Evolutionary conservation across 2,797 vertebrate species (phyloP), one percentile per base, ranked within the genome.

Genomic region (Tenualosa ilisha): DNA sequence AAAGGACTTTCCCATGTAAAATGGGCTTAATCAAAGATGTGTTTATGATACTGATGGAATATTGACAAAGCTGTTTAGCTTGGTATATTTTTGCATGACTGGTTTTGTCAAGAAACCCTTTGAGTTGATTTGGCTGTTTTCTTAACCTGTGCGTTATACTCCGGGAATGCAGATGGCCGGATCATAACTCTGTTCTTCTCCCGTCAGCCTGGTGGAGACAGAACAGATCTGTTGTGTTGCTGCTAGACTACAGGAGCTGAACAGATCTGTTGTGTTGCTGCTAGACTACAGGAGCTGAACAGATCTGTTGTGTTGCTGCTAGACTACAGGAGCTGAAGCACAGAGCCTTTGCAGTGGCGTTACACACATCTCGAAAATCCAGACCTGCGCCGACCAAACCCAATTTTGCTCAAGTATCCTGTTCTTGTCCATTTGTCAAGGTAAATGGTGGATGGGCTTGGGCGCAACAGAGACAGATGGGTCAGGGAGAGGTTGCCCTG

Each of bases 381-480:
- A 92, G 93, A 91, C 91, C 89, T 88, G 88, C 87, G 90, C 89
- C 86, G 86, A 90, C 92, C 91, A 90, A 89, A 87, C 82, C 82
- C 87, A 88, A 89, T 90, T 88, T 89, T 92, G 87, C 92, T 92
- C 90, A 89, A 93, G 91, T 86, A 54, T 91, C 90, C 93, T 89
- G 91, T 89, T 94, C 90, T 90, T 90, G 91, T 93, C 88, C 91
- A 94, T 95, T 94, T 94, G 93, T 95, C 94, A 95, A 91, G 92
- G 93, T 91, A 92, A 95, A 91, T 90, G 87, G 87, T 92, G 87
- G 90, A 91, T 87, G 90, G 89, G 91, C 89, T 86, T 88, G 88
- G 85, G 85, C 86, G 85, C 88, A 87, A 87, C 90, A 86, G 88
- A 86, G 88, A 87, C 87, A 84, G 83, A 89, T 90, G 84, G 86